phyloP scores from a whole-genome alignment of 2,797 vertebrate species.

The Taeniopygia guttata region DNA sequence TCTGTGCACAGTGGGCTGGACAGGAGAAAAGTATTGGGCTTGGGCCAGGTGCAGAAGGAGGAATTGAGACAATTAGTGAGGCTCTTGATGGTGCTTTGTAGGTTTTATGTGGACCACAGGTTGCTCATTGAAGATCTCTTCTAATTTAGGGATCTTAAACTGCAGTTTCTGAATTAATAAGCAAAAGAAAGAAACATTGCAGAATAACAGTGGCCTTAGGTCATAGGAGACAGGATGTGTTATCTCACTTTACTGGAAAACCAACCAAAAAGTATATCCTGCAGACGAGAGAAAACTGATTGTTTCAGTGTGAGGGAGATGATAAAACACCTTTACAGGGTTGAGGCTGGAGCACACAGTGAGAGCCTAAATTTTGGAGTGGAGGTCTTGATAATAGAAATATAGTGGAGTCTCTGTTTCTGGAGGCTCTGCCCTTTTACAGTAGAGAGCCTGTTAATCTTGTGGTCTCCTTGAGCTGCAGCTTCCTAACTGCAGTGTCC shows the following conservation, averaged over 20 bases:
- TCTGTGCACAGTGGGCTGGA: background rate
- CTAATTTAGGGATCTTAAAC: background rate
- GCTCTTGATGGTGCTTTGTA: background rate
- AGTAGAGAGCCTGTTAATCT: background rate
- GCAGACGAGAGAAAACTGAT: background rate
- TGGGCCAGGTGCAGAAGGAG: background rate
- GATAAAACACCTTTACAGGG: background rate
- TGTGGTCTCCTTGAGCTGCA: background rate
- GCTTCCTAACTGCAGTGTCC: background rate
- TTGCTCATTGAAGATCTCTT: background rate
- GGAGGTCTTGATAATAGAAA: background rate
- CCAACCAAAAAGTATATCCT: background rate
- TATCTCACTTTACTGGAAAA: background rate
- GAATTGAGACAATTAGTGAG: background rate
- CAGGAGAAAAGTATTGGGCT: accelerated
- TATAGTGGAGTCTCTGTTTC: background rate
- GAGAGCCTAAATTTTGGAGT: background rate
- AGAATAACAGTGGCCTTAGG: background rate
- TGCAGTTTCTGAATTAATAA: background rate
- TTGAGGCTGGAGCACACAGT: background rate
- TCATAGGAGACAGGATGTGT: background rate
- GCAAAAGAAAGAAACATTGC: background rate
- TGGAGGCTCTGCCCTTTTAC: background rate
- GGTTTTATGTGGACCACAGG: background rate
- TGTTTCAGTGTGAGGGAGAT: background rate